Base-by-base conservation (phyloP, 2,113 vertebrate genomes). In the Microtus pennsylvanicus region DNA sequence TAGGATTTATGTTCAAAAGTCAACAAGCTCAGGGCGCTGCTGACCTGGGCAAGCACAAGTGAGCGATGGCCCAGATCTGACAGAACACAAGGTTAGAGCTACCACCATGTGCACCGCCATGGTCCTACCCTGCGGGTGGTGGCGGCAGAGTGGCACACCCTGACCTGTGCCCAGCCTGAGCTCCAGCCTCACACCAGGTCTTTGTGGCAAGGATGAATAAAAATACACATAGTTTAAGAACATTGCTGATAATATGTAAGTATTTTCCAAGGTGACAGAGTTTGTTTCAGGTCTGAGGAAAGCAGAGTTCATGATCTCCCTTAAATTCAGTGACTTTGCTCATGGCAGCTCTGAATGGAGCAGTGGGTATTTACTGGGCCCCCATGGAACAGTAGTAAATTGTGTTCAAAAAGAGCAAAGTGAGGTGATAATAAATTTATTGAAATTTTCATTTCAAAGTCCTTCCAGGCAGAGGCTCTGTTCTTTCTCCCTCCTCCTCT, bases 41-140 rank as follows among this genome's bases (percentile, higher is more conserved):
- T 8, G 19, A 69, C 58, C 67, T 52, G 7, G 7, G 30, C 42
- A 58, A 65, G 85, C 33, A 38, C 67, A 30, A 14, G 47, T 69
- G 45, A 42, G 52, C 50, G 22, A 65, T 22, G 45, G 8, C 33
- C 5, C 0, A 13, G 11, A 38, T n/a, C 30, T 2, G 28, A 42
- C 70, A 88, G 42, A 80, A 35, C 21, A 14, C 30, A 50, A 65
- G 78, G 58, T 38, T 47, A 6, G 19, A 50, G 28, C 38, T 14
- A 1, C 1, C 5, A 3, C 5, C 7, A 0, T 13, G 19, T 42
- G 13, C 28, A 4, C 75, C 28, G 13, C 0, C 47, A 21, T 33
- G 0, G 30, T 42, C 35, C 33, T 17, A 26, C 16, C n/a, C 42
- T 4, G 30, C 3, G 22, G 33, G 65, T 33, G 63, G 65, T 16